These are phyloP conservation scores for Egretta garzetta DNA, from an alignment of 2,113 vertebrate species.

Conservation along the genomic window DNA sequence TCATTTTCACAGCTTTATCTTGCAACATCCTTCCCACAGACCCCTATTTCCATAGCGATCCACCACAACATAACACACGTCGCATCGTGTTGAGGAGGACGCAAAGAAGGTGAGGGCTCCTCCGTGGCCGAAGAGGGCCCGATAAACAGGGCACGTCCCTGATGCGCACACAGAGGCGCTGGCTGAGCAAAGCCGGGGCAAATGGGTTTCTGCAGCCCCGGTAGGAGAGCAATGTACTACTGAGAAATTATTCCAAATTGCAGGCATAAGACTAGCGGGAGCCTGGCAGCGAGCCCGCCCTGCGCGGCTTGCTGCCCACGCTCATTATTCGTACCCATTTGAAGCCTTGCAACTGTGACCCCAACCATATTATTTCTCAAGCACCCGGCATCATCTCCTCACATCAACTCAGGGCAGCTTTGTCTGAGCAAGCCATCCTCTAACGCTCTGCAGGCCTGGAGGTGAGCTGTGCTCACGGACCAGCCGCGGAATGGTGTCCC, in stretches of 20 bases:
- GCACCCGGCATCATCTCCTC: background rate
- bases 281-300: background rate
- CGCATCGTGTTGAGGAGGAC: background rate
- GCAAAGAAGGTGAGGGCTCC: background rate
- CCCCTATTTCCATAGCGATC: background rate
- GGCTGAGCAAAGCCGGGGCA: background rate
- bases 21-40: background rate
- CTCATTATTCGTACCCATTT: background rate
- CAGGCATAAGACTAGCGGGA: background rate
- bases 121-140: accelerated
- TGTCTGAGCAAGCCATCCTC: background rate
- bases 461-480: background rate
- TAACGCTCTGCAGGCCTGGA: accelerated
- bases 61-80: too few species aligned
- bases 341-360: background rate
- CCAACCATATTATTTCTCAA: background rate
- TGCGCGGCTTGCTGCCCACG: background rate
- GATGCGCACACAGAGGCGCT: accelerated
- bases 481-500: accelerated
- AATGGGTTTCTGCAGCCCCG: background rate
- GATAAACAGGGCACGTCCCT: accelerated
- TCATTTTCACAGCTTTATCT: background rate
- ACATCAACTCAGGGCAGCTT: accelerated
- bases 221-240: background rate
- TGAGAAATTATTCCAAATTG: background rate